Evolutionary conservation across 2,113 vertebrate species (phyloP).

Genomic region (Crotalus horridus): DNA sequence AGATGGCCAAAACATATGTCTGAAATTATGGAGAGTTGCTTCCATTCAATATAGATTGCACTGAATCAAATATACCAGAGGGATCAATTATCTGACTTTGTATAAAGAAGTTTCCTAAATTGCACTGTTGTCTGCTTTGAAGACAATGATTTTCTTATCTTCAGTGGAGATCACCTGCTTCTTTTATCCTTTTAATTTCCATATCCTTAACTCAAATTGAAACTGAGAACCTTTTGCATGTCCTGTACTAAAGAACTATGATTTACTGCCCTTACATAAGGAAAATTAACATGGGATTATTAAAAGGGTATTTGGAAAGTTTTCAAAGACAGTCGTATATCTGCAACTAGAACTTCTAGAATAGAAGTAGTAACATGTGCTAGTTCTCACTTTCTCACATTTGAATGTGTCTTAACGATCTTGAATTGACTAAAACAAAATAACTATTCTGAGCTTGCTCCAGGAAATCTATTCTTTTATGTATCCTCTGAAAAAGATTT

Average conservation of each 20-base stretch:
- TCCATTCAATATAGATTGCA: not conserved
- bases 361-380: not conserved
- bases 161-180: not conserved
- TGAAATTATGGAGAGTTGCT: not conserved
- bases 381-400: conserved; percentile 2
- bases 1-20: not conserved
- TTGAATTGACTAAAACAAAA: not conserved
- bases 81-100: not conserved
- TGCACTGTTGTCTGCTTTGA: not conserved
- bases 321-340: not conserved
- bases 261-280: not conserved
- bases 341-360: not conserved
- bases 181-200: not conserved
- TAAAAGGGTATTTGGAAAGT: not conserved
- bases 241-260: no score
- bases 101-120: not conserved
- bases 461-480: not conserved
- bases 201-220: not conserved
- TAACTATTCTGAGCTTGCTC: not conserved
- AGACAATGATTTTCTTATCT: not conserved
- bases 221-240: not conserved
- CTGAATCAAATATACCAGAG: not conserved
- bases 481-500: not conserved
- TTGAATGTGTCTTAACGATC: not conserved
- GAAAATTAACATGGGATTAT: not conserved